Evolutionary conservation across 2,797 vertebrate species (phyloP), one percentile per base, ranked within the genome.

Genomic region (Xenentodon cancila): DNA sequence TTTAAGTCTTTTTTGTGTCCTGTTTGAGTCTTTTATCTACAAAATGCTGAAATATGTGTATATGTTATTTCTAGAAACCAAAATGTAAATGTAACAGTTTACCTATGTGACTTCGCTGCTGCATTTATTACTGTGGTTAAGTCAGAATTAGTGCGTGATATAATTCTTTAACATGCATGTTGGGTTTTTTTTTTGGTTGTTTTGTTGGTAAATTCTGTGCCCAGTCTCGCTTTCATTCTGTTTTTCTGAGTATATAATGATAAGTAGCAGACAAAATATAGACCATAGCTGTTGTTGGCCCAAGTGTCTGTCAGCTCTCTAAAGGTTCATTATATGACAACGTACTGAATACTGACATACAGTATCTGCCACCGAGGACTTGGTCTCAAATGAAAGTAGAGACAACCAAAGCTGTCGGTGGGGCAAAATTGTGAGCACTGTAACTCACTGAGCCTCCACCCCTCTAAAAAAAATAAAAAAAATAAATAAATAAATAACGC

Each of bases 301-400:
- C 73, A 72, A 79, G 77, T 79, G 75, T 76, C 72, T 83, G 63
- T 81, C 82, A 82, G 58, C 65, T 68, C 64, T 42, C 64, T 52
- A 84, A 80, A 85, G 76, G 72, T 72, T 89, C 81, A 86, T 87
- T 86, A 82, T 77, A 77, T 68, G 71, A 79, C 67, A 75, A 55
- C 71, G 81, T 74, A 89, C 79, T 84, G 81, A 80, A 82, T 74
- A 89, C 79, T 84, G 81, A 80, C 79, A 82, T 79, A n/a, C n/a
- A n/a, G n/a, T n/a, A 55, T 56, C 51, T 60, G 57, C 63, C 81
- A 77, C 69, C 53, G 42, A 88, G 73, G 79, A 77, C 71, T 82
- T 85, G 48, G 70, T 80, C 54, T 73, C 69, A 66, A 75, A 82
- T 79, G 61, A 84, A 89, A 88, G 85, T 55, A 84, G 73, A 81